Evolutionary conservation across 2,888 invertebrate genomes (phyloP).

Genomic region (Ichneumoninae sp.): DNA sequence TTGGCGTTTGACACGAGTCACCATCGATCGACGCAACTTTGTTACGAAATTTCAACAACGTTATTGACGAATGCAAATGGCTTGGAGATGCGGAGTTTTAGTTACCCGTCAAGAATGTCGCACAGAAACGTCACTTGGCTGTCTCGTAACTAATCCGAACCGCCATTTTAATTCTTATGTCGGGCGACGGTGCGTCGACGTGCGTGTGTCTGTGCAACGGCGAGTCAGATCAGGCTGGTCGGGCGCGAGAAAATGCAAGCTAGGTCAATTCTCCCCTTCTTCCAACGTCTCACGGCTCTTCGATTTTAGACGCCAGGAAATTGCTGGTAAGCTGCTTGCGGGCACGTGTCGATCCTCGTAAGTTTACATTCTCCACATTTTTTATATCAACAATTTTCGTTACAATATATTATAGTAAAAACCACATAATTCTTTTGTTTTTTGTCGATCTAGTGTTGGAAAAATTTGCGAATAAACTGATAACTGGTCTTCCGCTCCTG

Average conservation of each 20-base stretch:
- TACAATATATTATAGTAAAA: neutral
- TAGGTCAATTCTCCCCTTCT: neutral
- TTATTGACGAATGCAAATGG: neutral
- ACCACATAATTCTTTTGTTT: neutral
- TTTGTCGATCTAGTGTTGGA: neutral
- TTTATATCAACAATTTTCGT: neutral
- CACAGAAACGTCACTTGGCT: constrained; percentile 26
- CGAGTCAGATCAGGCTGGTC: neutral
- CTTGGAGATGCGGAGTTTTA: neutral
- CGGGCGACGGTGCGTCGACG: neutral
- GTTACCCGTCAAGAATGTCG: neutral
- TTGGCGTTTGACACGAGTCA: neutral
- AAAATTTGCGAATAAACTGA: neutral
- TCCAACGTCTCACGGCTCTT: neutral
- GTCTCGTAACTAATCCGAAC: constrained; percentile 7
- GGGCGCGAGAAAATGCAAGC: neutral
- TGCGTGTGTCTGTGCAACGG: neutral
- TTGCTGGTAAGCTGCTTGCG: neutral
- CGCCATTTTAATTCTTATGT: constrained; percentile 10
- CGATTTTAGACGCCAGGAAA: neutral
- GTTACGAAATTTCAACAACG: neutral
- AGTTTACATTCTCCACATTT: neutral
- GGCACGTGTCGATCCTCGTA: neutral
- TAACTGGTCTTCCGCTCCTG: neutral
- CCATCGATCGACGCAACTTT: constrained; percentile 7